A percentile compares a stretch with the other conserved stretches of the same genome.
Evolutionary conservation across 2,888 invertebrate species (phyloP).

Genomic region (Metacarcinus magister): DNA sequence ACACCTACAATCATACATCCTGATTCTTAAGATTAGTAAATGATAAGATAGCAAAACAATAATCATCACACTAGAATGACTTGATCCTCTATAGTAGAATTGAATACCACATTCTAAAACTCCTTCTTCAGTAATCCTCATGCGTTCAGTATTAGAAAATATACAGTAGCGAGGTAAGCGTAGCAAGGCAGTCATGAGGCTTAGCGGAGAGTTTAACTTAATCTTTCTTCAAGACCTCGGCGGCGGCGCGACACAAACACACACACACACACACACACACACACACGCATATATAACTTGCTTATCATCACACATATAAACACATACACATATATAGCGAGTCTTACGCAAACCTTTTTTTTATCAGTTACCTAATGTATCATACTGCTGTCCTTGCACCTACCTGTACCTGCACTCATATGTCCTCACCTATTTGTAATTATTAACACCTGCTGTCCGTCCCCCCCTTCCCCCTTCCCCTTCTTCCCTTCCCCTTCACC

Average conservation of each 20-base stretch:
- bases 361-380: background rate
- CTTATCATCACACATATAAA: background rate
- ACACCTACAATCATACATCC: no score
- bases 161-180: background rate
- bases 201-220: background rate
- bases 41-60: background rate
- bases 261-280: slow-evolving; percentile 22
- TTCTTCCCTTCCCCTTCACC: background rate
- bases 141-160: background rate
- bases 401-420: background rate
- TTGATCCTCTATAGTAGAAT: no score
- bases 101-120: background rate
- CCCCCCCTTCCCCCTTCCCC: background rate
- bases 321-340: slow-evolving; percentile 9
- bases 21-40: background rate
- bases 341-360: background rate
- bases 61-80: background rate
- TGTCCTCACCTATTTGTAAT: background rate
- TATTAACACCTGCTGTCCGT: background rate
- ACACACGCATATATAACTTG: background rate
- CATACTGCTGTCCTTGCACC: background rate
- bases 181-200: background rate
- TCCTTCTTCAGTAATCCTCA: background rate
- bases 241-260: background rate
- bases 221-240: background rate